Conservation (phyloP, 1,140 invertebrate genomes). For the Mycetomoellerius zeteki region DNA sequence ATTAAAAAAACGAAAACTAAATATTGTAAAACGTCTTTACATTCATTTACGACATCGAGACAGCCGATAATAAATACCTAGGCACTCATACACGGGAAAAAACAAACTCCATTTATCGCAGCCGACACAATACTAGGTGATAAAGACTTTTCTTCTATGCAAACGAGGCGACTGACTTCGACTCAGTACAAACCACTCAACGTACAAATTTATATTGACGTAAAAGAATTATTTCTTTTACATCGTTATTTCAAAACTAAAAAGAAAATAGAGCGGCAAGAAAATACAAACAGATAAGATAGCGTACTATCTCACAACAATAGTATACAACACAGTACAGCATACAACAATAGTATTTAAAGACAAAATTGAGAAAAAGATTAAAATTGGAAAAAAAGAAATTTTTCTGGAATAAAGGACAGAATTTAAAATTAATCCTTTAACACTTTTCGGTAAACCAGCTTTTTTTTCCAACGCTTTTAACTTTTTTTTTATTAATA, state of each 20-base stretch:
- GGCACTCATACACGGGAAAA: neutral
- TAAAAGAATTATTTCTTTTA: neutral
- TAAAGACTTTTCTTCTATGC: constrained; percentile 15
- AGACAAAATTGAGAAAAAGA: neutral
- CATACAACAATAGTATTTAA: neutral
- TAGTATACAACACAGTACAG: no score
- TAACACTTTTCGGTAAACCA: no score
- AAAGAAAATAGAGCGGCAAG: neutral
- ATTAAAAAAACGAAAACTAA: neutral
- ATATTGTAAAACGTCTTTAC: neutral
- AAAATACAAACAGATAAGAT: neutral
- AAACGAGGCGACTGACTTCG: constrained; percentile 17
- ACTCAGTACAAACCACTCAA: no score
- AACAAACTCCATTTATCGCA: constrained; percentile 9
- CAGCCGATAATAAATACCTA: neutral
- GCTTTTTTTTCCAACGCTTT: no score
- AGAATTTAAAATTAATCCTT: neutral
- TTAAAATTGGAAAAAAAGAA: neutral
- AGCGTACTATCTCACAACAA: neutral
- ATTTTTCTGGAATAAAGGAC: no score
- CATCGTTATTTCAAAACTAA: neutral
- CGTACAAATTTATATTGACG: constrained; percentile 26
- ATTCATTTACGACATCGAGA: neutral
- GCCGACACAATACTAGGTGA: neutral
- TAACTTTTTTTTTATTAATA: no score